phyloP scores from a whole-genome alignment of 2,888 invertebrate species.

The Philonicus albiceps region DNA sequence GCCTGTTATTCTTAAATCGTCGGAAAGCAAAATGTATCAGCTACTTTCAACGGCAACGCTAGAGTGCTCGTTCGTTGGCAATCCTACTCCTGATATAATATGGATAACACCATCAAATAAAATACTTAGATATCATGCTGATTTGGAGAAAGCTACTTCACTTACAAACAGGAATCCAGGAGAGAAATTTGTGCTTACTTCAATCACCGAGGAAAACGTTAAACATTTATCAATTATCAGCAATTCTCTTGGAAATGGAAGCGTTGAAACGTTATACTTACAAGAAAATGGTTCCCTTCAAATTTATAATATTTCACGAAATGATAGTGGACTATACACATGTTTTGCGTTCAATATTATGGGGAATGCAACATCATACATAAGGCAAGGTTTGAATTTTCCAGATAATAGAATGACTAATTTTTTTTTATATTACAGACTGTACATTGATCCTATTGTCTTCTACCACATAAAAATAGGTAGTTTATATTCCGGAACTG shows the following conservation, averaged over 20 bases:
- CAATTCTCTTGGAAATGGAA: background rate
- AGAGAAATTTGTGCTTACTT: background rate
- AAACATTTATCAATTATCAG: background rate
- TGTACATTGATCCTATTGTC: conserved; percentile 86
- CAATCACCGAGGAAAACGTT: background rate
- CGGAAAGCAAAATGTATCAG: conserved; percentile 71
- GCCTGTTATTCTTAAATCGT: conserved; percentile 69
- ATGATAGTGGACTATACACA: conserved; percentile 84
- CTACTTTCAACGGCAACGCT: conserved; percentile 74
- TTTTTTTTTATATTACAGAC: conserved; percentile 56
- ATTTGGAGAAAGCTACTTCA: background rate
- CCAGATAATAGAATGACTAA: background rate
- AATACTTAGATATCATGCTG: conserved; percentile 81
- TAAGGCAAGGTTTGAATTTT: conserved; percentile 61
- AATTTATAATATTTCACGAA: conserved; percentile 74
- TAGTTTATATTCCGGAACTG: conserved; percentile 82
- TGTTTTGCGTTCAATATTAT: conserved; percentile 87
- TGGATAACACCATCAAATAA: conserved; percentile 83
- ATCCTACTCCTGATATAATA: conserved; percentile 80
- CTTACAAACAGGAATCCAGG: background rate
- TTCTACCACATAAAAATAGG: conserved; percentile 84
- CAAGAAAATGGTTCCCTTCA: conserved; percentile 81
- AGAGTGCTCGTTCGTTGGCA: conserved; percentile 79
- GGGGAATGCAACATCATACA: conserved; percentile 78
- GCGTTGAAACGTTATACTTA: conserved; percentile 57